Conservation (phyloP, 2,888 invertebrate species). For the Drosophila cracens region DNA sequence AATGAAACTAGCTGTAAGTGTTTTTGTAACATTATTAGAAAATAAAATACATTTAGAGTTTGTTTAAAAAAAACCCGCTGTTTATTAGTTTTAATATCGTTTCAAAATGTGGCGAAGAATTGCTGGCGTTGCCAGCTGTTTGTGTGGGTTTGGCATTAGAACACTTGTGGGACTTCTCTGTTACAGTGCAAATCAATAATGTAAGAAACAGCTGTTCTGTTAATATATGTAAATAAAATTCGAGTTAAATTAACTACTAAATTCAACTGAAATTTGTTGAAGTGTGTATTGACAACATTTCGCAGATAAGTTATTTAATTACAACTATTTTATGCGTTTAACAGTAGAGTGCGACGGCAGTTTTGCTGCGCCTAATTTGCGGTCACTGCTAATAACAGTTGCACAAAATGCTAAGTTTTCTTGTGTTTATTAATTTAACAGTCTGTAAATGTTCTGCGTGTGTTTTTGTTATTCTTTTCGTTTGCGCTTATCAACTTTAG, state of each 20-base stretch:
- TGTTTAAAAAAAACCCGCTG: slow-evolving; percentile 16
- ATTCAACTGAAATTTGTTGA: background rate
- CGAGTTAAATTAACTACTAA: background rate
- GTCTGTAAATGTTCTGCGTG: background rate
- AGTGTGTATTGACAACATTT: background rate
- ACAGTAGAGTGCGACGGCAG: background rate
- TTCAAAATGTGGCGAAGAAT: background rate
- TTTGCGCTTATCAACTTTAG: slow-evolving; percentile 16
- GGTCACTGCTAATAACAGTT: slow-evolving; percentile 8
- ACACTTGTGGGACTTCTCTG: slow-evolving; percentile 25
- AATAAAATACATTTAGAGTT: slow-evolving; percentile 54
- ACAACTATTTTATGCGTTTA: background rate
- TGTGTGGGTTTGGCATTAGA: background rate
- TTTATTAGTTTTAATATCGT: background rate
- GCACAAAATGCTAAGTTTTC: background rate
- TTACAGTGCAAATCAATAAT: background rate
- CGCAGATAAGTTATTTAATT: too few relatives aligned
- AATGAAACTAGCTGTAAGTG: slow-evolving; percentile 53
- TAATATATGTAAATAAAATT: background rate
- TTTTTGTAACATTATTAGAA: slow-evolving; percentile 58
- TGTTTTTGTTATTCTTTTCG: slow-evolving; percentile 20
- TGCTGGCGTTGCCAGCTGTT: slow-evolving; percentile 10
- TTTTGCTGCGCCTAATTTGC: background rate
- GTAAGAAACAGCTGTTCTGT: slow-evolving; percentile 19
- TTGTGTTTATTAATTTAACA: background rate